A percentile compares a stretch with the other conserved stretches of the same genome.
phyloP scores from a whole-genome alignment of 2,888 invertebrate genomes.

The Hymenopus coronatus region DNA sequence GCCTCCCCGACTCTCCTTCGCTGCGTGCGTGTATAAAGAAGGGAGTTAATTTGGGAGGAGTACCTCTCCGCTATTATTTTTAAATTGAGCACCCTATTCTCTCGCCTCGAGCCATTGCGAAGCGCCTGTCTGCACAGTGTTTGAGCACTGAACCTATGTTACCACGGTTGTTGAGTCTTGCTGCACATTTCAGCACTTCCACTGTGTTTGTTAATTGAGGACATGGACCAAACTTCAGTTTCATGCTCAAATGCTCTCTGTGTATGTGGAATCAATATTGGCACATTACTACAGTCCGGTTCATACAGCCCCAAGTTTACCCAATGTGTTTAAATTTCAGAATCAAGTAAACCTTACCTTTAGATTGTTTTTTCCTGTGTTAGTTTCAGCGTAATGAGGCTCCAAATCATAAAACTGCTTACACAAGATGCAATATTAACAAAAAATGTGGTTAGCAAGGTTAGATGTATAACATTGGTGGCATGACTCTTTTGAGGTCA shows the following conservation, averaged over 20 bases:
- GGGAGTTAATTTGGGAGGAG: neutral
- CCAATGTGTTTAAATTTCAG: too few relatives aligned
- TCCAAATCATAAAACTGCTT: too few relatives aligned
- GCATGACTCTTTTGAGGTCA: too few relatives aligned
- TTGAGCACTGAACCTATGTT: neutral
- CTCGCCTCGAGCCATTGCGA: neutral
- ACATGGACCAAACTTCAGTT: neutral
- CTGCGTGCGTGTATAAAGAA: neutral
- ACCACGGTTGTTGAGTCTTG: neutral
- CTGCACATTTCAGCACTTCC: neutral
- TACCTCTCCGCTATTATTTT: neutral
- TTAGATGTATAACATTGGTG: too few relatives aligned
- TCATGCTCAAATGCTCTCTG: neutral
- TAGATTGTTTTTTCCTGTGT: too few relatives aligned
- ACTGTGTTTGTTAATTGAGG: neutral
- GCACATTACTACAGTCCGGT: neutral
- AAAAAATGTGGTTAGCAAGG: too few relatives aligned
- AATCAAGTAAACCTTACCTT: too few relatives aligned
- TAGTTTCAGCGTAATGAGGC: too few relatives aligned
- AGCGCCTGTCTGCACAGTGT: neutral
- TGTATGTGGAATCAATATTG: neutral
- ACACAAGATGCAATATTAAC: too few relatives aligned
- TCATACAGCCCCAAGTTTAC: too few relatives aligned
- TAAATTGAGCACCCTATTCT: neutral
- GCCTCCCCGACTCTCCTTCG: neutral